Evolutionary conservation across 2,888 invertebrate genomes (phyloP).

Genomic region (Clostera curtula): DNA sequence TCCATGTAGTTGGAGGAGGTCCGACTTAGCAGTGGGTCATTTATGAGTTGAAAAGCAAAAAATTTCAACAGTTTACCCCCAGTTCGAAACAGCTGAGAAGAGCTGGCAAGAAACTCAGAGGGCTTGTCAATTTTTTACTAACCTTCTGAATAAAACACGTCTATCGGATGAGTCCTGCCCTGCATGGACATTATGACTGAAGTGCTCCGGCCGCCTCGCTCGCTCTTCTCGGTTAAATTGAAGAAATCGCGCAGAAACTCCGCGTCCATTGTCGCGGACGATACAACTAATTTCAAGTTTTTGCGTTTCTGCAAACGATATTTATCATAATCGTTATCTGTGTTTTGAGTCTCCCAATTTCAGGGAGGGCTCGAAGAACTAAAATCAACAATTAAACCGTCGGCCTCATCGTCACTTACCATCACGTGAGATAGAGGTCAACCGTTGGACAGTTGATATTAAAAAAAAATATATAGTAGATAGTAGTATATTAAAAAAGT

Average conservation of each 20-base stretch:
- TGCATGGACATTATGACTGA: conserved; percentile 90
- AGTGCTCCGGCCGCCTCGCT: conserved; percentile 43
- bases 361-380: too few relatives aligned
- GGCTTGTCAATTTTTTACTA: conserved; percentile 7
- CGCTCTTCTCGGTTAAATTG: conserved; percentile 60
- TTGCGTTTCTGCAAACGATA: conserved; percentile 78
- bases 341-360: neutral
- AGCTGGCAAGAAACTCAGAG: neutral
- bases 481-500: too few relatives aligned
- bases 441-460: too few relatives aligned
- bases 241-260: conserved; percentile 88
- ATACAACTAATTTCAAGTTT: conserved; percentile 88
- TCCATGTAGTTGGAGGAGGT: too few relatives aligned
- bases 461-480: too few relatives aligned
- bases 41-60: too few relatives aligned
- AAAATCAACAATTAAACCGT: too few relatives aligned
- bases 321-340: neutral
- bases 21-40: too few relatives aligned
- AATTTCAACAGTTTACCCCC: too few relatives aligned
- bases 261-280: conserved; percentile 97
- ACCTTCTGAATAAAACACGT: conserved; percentile 87
- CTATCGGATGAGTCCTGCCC: conserved; percentile 91
- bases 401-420: too few relatives aligned
- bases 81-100: too few relatives aligned
- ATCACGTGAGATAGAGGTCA: too few relatives aligned